These are phyloP conservation scores for Dreissena rostriformis DNA, from an alignment of 1,140 invertebrate genomes.

Conservation along the genomic window DNA sequence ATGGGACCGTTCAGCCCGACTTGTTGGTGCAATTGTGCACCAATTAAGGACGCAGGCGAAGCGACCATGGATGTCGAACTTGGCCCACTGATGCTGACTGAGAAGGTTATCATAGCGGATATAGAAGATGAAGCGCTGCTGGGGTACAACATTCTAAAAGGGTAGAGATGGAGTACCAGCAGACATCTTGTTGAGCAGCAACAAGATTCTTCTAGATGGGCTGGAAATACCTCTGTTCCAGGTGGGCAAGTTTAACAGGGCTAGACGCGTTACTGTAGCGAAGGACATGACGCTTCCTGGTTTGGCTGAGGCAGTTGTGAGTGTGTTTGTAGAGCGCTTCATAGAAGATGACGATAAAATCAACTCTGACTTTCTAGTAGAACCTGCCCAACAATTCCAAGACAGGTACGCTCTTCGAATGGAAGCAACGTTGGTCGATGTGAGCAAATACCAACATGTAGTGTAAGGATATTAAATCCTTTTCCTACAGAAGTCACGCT, in stretches of 20 bases:
- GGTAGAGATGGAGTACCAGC: slow-evolving; percentile 20
- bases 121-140: slow-evolving; percentile 31
- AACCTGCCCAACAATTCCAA: neutral
- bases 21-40: slow-evolving; percentile 21
- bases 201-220: slow-evolving; percentile 18
- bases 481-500: slow-evolving; percentile 8
- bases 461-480: slow-evolving; percentile 3
- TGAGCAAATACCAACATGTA: slow-evolving; percentile 16
- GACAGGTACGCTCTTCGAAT: slow-evolving; percentile 12
- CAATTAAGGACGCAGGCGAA: slow-evolving; percentile 18
- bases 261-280: slow-evolving; percentile 20
- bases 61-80: neutral
- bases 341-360: slow-evolving; percentile 3
- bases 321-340: slow-evolving; percentile 24
- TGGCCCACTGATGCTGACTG: neutral
- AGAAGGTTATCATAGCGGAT: slow-evolving; percentile 8
- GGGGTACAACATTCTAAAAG: slow-evolving; percentile 4
- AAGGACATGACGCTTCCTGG: slow-evolving; percentile 21
- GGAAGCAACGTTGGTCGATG: slow-evolving; percentile 8
- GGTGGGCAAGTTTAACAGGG: slow-evolving; percentile 7
- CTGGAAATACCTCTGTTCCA: slow-evolving; percentile 6
- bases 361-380: neutral
- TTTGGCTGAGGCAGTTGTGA: slow-evolving; percentile 12
- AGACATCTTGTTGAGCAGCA: slow-evolving; percentile 16
- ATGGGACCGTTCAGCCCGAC: neutral